Evolutionary conservation across 2,113 vertebrate species (phyloP).

Genomic region (Grammomys surdaster): DNA sequence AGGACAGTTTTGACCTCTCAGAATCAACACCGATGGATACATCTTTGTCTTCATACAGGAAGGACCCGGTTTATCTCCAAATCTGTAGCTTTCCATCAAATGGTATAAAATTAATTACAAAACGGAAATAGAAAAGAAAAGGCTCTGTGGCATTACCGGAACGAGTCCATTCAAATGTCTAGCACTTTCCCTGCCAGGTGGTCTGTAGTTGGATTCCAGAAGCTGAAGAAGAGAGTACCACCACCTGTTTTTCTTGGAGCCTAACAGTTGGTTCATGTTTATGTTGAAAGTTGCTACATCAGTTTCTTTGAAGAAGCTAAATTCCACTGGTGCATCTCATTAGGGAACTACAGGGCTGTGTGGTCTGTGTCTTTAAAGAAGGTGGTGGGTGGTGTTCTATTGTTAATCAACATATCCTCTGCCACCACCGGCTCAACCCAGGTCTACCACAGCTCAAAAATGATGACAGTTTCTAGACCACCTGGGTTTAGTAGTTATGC

Average conservation of each 20-base stretch:
- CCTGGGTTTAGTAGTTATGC: background rate
- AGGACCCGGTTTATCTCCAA: background rate
- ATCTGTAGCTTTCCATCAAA: background rate
- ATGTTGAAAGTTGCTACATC: slow-evolving; percentile 40
- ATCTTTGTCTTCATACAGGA: background rate
- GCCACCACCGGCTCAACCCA: background rate
- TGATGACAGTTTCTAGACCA: slow-evolving; percentile 57
- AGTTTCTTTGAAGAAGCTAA: slow-evolving; percentile 63
- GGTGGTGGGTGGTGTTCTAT: slow-evolving; percentile 13
- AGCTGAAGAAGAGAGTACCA: background rate
- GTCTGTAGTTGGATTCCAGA: slow-evolving; percentile 47
- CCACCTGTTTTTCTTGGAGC: slow-evolving; percentile 55
- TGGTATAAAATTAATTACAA: background rate
- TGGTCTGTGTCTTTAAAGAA: slow-evolving; percentile 65
- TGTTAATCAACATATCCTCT: background rate
- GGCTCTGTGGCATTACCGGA: background rate
- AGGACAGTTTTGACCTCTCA: background rate
- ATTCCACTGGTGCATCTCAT: slow-evolving; percentile 39
- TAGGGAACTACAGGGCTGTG: slow-evolving; percentile 21
- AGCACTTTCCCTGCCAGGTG: background rate
- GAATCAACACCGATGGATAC: background rate
- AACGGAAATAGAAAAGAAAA: slow-evolving; percentile 51
- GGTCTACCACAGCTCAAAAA: background rate
- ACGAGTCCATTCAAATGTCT: slow-evolving; percentile 12
- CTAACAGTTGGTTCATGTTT: slow-evolving; percentile 7